These are phyloP conservation scores for Chrysoperla carnea DNA, from an alignment of 1,140 invertebrate species.

Conservation along the genomic window DNA sequence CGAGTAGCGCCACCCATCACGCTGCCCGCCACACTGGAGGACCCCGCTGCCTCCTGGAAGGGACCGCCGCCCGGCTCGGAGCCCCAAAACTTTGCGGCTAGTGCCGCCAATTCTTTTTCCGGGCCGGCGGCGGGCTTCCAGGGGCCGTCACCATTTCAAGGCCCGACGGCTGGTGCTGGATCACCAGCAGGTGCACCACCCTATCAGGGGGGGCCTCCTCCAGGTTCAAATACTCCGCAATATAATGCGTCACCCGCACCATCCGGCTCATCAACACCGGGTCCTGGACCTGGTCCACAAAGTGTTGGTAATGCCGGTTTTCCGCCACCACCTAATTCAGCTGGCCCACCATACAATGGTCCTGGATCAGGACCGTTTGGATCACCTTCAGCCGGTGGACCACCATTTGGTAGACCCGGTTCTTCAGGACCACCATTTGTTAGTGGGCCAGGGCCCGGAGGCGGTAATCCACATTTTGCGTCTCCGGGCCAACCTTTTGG, in stretches of 20 bases:
- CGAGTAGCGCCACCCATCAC: constrained; percentile 40
- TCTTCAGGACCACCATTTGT: constrained; percentile 50
- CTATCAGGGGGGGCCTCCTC: constrained; percentile 44
- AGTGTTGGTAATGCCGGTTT: constrained; percentile 35
- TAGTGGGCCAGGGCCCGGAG: constrained; percentile 28
- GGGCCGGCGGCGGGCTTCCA: constrained; percentile 37
- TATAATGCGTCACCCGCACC: constrained; percentile 58
- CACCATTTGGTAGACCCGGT: constrained; percentile 42
- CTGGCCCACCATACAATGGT: constrained; percentile 43
- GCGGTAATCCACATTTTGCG: constrained; percentile 42
- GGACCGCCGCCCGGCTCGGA: constrained; percentile 43
- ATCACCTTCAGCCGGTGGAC: constrained; percentile 40
- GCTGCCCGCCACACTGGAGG: constrained; percentile 48
- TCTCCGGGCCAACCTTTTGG: constrained; percentile 43
- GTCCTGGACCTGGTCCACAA: constrained; percentile 38
- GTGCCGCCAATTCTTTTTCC: constrained; percentile 33
- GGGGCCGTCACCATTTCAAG: constrained; percentile 37
- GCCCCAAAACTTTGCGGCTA: constrained; percentile 36
- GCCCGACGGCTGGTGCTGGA: constrained; percentile 39
- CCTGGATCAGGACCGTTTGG: constrained; percentile 41
- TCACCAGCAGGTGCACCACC: constrained; percentile 40
- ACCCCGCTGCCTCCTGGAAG: constrained; percentile 47
- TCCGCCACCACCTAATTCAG: constrained; percentile 40
- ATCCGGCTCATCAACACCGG: constrained; percentile 55
- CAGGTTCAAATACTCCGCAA: constrained; percentile 52